A percentile compares a stretch with the other conserved stretches of the same genome.
phyloP scores from a whole-genome alignment of 2,797 vertebrate genomes.

The Rhodeus uyekii region DNA sequence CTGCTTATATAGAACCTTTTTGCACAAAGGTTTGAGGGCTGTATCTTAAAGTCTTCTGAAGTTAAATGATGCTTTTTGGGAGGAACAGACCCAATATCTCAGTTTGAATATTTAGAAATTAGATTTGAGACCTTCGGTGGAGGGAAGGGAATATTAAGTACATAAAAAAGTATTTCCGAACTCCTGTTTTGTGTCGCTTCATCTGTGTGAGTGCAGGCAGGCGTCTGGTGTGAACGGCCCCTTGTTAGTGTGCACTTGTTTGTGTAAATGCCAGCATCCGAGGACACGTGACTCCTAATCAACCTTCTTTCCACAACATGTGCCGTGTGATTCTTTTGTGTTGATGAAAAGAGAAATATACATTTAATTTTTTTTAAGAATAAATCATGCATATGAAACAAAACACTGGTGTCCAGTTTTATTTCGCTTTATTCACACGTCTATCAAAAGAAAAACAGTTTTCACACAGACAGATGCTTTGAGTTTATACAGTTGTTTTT shows the following conservation, averaged over 20 bases:
- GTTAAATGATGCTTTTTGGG: neutral
- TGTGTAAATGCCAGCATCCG: constrained; percentile 67
- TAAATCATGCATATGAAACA: constrained; percentile 78
- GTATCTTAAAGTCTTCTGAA: neutral
- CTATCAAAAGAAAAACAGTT: neutral
- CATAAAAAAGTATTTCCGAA: neutral
- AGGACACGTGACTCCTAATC: constrained; percentile 76
- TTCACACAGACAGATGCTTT: neutral
- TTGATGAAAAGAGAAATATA: constrained; percentile 75
- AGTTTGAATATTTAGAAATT: neutral
- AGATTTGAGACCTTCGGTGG: neutral
- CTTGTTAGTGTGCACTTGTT: neutral
- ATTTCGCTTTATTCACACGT: neutral
- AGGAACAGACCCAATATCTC: neutral
- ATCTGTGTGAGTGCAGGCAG: neutral
- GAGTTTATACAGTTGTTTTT: neutral
- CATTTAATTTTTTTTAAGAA: constrained; percentile 82
- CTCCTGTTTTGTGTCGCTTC: neutral
- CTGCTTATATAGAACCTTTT: neutral
- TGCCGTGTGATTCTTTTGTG: constrained; percentile 76
- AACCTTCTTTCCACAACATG: constrained; percentile 70
- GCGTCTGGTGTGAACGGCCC: neutral
- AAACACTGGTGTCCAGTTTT: neutral
- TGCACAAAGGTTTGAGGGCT: too few species aligned
- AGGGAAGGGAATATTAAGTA: neutral